Evolutionary conservation across 2,888 invertebrate species (phyloP).

Genomic region (Dilophus febrilis): DNA sequence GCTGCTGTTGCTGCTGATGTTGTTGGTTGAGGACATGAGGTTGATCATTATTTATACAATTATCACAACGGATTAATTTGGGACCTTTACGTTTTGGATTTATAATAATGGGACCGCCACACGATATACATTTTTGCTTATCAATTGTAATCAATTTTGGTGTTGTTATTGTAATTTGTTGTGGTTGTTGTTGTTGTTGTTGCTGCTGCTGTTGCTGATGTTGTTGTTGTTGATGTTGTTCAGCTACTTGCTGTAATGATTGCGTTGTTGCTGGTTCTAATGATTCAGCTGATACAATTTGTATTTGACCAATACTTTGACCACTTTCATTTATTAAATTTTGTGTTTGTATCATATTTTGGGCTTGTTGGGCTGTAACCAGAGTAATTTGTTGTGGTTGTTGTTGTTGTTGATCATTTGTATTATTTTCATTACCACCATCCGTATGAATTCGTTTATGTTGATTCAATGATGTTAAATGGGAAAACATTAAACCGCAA

Average conservation of each 20-base stretch:
- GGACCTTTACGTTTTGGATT: conserved; percentile 45
- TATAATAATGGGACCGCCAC: conserved; percentile 36
- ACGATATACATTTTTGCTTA: conserved; percentile 42
- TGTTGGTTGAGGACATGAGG: too few species aligned
- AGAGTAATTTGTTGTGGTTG: conserved; percentile 33
- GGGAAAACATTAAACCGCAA: conserved; percentile 71
- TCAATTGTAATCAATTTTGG: conserved; percentile 36
- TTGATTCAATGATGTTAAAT: conserved; percentile 64
- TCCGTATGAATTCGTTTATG: conserved; percentile 67
- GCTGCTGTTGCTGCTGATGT: conserved; percentile 6
- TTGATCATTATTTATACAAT: conserved; percentile 41
- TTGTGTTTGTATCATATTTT: conserved; percentile 17
- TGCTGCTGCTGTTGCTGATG: conserved; percentile 11
- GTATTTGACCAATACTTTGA: conserved; percentile 34
- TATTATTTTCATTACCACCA: conserved; percentile 33
- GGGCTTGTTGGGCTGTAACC: conserved; percentile 27
- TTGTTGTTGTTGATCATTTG: conserved; percentile 21
- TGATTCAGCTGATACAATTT: conserved; percentile 39
- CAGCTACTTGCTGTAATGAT: conserved; percentile 4
- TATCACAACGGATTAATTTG: conserved; percentile 42
- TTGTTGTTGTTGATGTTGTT: conserved; percentile 12
- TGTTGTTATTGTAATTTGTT: conserved; percentile 22
- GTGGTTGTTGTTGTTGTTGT: conserved; percentile 10
- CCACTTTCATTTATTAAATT: conserved; percentile 27
- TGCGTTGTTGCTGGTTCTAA: conserved; percentile 18